Evolutionary conservation across 1,140 invertebrate species (phyloP).

Genomic region (Drosophila prosaltans): DNA sequence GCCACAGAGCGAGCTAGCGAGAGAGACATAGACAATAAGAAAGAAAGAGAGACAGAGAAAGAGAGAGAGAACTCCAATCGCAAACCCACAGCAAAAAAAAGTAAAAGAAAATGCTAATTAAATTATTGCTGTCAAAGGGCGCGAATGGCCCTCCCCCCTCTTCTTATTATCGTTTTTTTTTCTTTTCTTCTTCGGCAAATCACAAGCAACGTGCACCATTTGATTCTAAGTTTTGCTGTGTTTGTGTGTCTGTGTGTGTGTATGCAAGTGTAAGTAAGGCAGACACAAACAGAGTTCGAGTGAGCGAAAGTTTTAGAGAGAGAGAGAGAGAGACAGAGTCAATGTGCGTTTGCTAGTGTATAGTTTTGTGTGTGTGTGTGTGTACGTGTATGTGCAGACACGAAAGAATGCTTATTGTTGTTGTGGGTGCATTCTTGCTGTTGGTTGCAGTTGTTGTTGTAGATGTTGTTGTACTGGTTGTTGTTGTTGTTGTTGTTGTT

Average conservation of each 20-base stretch:
- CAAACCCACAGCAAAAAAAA: background rate
- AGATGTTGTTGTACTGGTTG: conserved; percentile 37
- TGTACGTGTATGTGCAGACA: conserved; percentile 24
- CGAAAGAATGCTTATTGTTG: conserved; percentile 26
- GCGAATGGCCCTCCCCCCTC: conserved; percentile 29
- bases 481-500: conserved; percentile 39
- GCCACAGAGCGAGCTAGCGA: conserved; percentile 8
- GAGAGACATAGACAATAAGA: conserved; percentile 15
- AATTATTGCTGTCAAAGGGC: conserved; percentile 45
- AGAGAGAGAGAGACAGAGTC: conserved; percentile 19
- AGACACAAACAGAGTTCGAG: conserved; percentile 19
- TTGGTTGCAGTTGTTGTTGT: conserved; percentile 20
- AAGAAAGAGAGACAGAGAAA: conserved; percentile 31
- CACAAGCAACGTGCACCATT: conserved; percentile 66
- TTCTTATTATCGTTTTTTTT: background rate
- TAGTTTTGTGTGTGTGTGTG: background rate
- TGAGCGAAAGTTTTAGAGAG: conserved; percentile 9
- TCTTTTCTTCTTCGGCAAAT: conserved; percentile 6
- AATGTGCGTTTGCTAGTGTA: conserved; percentile 30
- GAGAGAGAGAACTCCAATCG: conserved; percentile 4
- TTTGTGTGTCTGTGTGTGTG: conserved; percentile 32
- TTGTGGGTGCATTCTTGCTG: conserved; percentile 38
- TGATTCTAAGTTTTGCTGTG: conserved; percentile 30
- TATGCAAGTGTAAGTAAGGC: conserved; percentile 12
- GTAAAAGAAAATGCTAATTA: conserved; percentile 11